phyloP scores from a whole-genome alignment of 1,140 invertebrate species.

The Drosophila simulans region DNA sequence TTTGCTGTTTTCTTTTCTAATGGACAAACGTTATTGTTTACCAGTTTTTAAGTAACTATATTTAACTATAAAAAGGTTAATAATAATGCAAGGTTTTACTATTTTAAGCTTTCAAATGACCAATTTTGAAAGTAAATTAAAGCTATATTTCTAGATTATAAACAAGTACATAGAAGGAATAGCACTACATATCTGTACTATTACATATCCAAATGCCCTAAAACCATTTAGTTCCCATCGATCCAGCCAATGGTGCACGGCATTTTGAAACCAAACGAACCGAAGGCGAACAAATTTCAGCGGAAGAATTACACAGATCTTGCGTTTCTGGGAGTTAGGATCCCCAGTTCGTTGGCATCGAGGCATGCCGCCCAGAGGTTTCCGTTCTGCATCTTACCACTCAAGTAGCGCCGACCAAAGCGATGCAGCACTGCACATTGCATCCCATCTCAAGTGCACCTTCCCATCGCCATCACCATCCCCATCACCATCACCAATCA shows the following conservation, averaged over 20 bases:
- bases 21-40: too few species aligned
- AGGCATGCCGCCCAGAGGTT: conserved; percentile 29
- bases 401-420: conserved; percentile 27
- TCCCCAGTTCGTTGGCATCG: conserved; percentile 31
- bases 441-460: conserved; percentile 44
- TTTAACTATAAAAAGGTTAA: too few species aligned
- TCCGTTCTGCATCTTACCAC: conserved; percentile 15
- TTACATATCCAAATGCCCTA: not conserved
- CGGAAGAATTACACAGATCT: conserved; percentile 30
- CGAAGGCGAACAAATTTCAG: conserved; percentile 13
- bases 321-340: not conserved
- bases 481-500: not conserved
- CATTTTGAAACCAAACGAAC: conserved; percentile 12
- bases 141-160: too few species aligned
- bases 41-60: too few species aligned
- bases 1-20: too few species aligned
- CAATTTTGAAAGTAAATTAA: too few species aligned
- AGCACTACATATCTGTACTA: too few species aligned
- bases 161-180: too few species aligned
- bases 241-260: conserved; percentile 5
- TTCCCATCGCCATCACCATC: conserved; percentile 19
- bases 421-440: conserved; percentile 11
- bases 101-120: too few species aligned
- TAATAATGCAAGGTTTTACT: too few species aligned
- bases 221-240: conserved; percentile 22